A percentile compares a stretch with the other conserved stretches of the same genome.
Conservation (phyloP, 2,888 invertebrate genomes). For the Scrobipalpa costella region DNA sequence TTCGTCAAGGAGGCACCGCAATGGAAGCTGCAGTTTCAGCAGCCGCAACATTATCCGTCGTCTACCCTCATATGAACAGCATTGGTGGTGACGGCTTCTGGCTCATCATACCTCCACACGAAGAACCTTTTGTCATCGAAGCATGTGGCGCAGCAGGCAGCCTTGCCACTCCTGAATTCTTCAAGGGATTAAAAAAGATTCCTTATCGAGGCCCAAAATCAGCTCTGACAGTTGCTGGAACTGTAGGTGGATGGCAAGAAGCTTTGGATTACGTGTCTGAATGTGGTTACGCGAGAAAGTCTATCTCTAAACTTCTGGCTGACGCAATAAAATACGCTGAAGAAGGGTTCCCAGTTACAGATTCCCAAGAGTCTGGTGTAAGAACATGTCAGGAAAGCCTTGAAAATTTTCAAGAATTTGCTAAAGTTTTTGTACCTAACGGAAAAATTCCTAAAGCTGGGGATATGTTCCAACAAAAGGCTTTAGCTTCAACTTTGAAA, state of each 20-base stretch:
- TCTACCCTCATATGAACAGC: conserved; percentile 71
- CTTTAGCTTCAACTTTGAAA: conserved; percentile 59
- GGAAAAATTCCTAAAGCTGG: conserved; percentile 54
- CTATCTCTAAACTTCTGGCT: conserved; percentile 53
- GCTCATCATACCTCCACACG: conserved; percentile 67
- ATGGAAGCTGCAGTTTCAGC: conserved; percentile 71
- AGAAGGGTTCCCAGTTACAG: conserved; percentile 60
- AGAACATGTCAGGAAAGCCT: conserved; percentile 27
- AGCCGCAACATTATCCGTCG: conserved; percentile 68
- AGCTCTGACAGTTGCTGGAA: conserved; percentile 67
- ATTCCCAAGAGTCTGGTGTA: conserved; percentile 42
- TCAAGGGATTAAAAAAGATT: conserved; percentile 49
- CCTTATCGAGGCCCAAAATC: conserved; percentile 62
- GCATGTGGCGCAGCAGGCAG: conserved; percentile 68
- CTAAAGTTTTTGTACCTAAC: conserved; percentile 50
- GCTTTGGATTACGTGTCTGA: conserved; percentile 65
- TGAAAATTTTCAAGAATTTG: conserved; percentile 44
- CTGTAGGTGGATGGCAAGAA: conserved; percentile 71
- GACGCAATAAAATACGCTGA: conserved; percentile 70
- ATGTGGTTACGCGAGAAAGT: conserved; percentile 59
- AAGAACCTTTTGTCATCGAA: conserved; percentile 65
- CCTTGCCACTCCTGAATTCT: conserved; percentile 58
- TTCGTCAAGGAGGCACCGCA: conserved; percentile 68
- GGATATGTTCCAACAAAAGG: conserved; percentile 57
- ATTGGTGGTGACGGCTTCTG: conserved; percentile 73